These are phyloP conservation scores for Crossocerus cetratus DNA, from an alignment of 2,888 invertebrate genomes.

Conservation along the genomic window DNA sequence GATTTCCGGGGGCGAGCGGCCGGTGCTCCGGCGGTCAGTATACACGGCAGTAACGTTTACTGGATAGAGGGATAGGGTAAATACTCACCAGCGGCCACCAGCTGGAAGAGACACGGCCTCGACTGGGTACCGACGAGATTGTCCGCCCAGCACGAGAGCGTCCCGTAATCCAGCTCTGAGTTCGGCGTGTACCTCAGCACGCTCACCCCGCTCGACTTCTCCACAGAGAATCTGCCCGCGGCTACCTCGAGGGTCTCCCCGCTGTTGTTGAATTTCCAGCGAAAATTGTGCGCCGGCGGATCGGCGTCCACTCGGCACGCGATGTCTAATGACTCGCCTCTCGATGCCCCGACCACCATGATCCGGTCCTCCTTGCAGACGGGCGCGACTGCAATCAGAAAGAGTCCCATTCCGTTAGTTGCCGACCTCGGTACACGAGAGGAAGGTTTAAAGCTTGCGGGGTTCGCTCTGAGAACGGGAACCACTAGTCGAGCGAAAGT, in stretches of 20 bases:
- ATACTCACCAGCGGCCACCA: constrained; percentile 90
- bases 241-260: constrained; percentile 92
- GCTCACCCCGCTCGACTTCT: constrained; percentile 83
- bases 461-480: background rate
- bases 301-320: constrained; percentile 94
- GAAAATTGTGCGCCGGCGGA: constrained; percentile 92
- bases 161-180: constrained; percentile 89
- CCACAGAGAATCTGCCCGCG: constrained; percentile 85
- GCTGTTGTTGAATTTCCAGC: constrained; percentile 97
- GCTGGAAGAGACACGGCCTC: constrained; percentile 91
- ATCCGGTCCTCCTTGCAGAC: constrained; percentile 88
- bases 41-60: constrained; percentile 33
- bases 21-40: background rate
- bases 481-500: background rate
- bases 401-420: background rate
- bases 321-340: constrained; percentile 91
- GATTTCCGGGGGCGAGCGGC: constrained; percentile 42
- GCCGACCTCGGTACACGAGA: background rate
- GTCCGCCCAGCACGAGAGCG: constrained; percentile 90
- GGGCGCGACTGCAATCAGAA: constrained; percentile 84
- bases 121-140: constrained; percentile 91
- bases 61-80: constrained; percentile 34
- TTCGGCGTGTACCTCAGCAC: constrained; percentile 79
- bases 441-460: background rate
- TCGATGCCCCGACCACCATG: constrained; percentile 91